These are phyloP conservation scores for Philaethria dido DNA, from an alignment of 2,888 invertebrate species.

Conservation along the genomic window DNA sequence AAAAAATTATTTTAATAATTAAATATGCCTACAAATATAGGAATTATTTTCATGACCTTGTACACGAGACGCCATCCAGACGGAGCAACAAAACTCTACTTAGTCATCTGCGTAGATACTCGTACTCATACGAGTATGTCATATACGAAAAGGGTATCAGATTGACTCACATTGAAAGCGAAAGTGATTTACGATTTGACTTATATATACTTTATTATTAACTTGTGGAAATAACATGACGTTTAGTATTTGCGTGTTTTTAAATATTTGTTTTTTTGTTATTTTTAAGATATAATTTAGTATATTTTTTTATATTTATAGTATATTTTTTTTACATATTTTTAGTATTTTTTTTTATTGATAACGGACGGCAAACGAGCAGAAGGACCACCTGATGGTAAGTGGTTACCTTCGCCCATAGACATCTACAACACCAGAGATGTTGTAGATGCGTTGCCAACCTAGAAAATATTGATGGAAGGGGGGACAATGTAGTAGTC, in stretches of 20 bases:
- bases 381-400: too few species aligned
- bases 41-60: constrained; percentile 45
- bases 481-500: too few species aligned
- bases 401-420: too few species aligned
- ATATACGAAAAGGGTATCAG: constrained; percentile 18
- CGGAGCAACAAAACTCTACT: constrained; percentile 46
- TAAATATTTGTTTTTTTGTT: background rate
- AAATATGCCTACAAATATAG: background rate
- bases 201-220: background rate
- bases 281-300: too few species aligned
- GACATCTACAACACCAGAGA: too few species aligned
- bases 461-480: too few species aligned
- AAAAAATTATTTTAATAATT: background rate
- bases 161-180: constrained; percentile 36
- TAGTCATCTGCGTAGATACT: constrained; percentile 42
- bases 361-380: too few species aligned
- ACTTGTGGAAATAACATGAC: constrained; percentile 8
- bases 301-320: too few species aligned
- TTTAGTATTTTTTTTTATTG: too few species aligned
- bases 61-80: constrained; percentile 51
- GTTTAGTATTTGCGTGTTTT: background rate
- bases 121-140: too few species aligned
- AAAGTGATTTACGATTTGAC: constrained; percentile 14
- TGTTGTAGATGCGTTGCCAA: too few species aligned
- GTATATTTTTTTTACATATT: too few species aligned